phyloP scores from a whole-genome alignment of 2,888 invertebrate genomes.

The Dromius quadrimaculatus region DNA sequence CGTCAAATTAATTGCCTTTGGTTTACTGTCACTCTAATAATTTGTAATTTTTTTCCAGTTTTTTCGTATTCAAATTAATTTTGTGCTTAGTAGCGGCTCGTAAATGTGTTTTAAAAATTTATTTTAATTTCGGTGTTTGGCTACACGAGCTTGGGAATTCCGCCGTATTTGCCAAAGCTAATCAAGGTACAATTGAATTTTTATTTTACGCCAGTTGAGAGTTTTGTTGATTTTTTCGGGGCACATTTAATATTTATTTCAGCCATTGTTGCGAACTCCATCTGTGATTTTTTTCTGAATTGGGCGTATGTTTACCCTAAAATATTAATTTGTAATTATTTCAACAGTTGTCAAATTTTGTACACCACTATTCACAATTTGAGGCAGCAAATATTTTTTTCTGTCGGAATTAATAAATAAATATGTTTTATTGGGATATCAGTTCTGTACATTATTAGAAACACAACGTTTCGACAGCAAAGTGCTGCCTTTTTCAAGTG shows the following conservation, averaged over 20 bases:
- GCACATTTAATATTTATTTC: slow-evolving; percentile 34
- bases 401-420: too few species aligned
- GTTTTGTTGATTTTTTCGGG: slow-evolving; percentile 36
- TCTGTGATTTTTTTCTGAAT: slow-evolving; percentile 21
- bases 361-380: too few species aligned
- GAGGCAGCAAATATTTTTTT: too few species aligned
- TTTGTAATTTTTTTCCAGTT: too few species aligned
- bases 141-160: slow-evolving; percentile 24
- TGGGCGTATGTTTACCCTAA: slow-evolving; percentile 6
- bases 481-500: too few species aligned
- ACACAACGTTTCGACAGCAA: too few species aligned
- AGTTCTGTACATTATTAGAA: too few species aligned
- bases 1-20: too few species aligned
- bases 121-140: slow-evolving; percentile 33
- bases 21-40: too few species aligned
- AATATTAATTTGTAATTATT: slow-evolving; percentile 35
- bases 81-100: slow-evolving; percentile 13
- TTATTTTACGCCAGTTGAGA: slow-evolving; percentile 34
- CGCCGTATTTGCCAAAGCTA: slow-evolving; percentile 28
- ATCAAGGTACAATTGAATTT: slow-evolving; percentile 39
- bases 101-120: slow-evolving; percentile 39
- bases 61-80: too few species aligned
- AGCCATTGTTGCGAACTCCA: slow-evolving; percentile 22
- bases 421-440: too few species aligned
- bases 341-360: too few species aligned